phyloP scores from a whole-genome alignment of 2,888 invertebrate species.

The Drosophila multiciliata region DNA sequence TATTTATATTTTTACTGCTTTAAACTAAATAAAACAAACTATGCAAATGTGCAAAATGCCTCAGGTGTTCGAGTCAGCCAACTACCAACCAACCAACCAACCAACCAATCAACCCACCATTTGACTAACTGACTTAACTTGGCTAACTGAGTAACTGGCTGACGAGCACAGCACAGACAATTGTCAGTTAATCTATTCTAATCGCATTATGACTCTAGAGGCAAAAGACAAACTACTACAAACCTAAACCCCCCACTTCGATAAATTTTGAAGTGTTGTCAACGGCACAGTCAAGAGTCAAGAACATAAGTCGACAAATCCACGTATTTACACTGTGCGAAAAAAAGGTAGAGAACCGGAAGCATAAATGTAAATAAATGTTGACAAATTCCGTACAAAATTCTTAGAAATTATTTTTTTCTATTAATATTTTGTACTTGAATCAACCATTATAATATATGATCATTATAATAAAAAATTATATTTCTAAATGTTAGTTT shows the following conservation, averaged over 20 bases:
- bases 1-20: slow-evolving; percentile 57
- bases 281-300: slow-evolving; percentile 45
- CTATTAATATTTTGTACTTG: neutral
- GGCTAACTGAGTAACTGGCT: slow-evolving; percentile 1
- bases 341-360: slow-evolving; percentile 1
- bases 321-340: slow-evolving; percentile 30
- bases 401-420: neutral
- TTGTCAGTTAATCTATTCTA: slow-evolving; percentile 80
- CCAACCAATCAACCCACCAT: slow-evolving; percentile 3
- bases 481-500: neutral
- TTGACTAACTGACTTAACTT: neutral
- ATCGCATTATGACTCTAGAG: slow-evolving; percentile 75
- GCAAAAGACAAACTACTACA: slow-evolving; percentile 13
- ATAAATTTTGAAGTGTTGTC: slow-evolving; percentile 55
- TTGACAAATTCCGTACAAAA: neutral
- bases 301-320: slow-evolving; percentile 64
- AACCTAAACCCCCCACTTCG: slow-evolving; percentile 1
- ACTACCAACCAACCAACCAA: neutral
- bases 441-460: too few relatives aligned
- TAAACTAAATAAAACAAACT: slow-evolving; percentile 74
- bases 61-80: slow-evolving; percentile 61
- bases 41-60: slow-evolving; percentile 67
- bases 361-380: neutral
- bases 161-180: slow-evolving; percentile 54
- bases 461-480: too few relatives aligned